Base-by-base conservation (phyloP, 2,888 invertebrate species). In the Chymomyza fuscimana region DNA sequence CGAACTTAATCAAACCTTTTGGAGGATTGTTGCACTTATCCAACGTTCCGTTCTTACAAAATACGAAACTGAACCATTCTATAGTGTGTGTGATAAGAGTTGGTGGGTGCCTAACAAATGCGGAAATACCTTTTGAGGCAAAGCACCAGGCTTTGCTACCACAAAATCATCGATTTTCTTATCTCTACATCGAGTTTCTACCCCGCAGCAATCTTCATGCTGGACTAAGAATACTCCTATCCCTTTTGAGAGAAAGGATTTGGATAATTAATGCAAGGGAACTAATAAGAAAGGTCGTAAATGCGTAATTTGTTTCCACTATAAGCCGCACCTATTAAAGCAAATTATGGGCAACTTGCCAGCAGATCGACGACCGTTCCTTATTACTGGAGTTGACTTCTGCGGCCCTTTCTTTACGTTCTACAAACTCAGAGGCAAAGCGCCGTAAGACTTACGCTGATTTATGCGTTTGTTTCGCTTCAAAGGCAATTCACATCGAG, bases 291-390 rank as follows among this genome's bases (percentile, higher is more conserved):
- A 65, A 71, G 12, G 65, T 1, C 64, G 72, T 10, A 52, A 67
- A 22, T 77, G 72, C 63, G 52, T 69, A 1, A 69, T 60, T 50
- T 77, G 75, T 40, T 72, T 74, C 36, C 68, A 70, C n/a, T 71
- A 70, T n/a, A 70, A 65, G 9, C 77, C 75, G 12, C 65, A 58
- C 60, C 54, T 74, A 5, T 1, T 70, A 9, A 58, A 65, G 15
- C 73, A 78, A 67, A 69, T 74, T 4, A 76, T 76, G 74, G 76
- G 74, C 9, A 52, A 73, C 64, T 63, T 78, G 16, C 74, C 74
- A 22, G 64, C 68, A 25, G 67, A 72, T 50, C 62, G 74, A 52
- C 63, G 63, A 16, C 65, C 70, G 0, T 74, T 78, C 64, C 25
- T 63, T 1, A 16, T 71, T 4, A 62, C 40, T 9, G 69, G 65